Evolutionary conservation across 2,113 vertebrate genomes (phyloP).

Genomic region (Ascaphus truei): DNA sequence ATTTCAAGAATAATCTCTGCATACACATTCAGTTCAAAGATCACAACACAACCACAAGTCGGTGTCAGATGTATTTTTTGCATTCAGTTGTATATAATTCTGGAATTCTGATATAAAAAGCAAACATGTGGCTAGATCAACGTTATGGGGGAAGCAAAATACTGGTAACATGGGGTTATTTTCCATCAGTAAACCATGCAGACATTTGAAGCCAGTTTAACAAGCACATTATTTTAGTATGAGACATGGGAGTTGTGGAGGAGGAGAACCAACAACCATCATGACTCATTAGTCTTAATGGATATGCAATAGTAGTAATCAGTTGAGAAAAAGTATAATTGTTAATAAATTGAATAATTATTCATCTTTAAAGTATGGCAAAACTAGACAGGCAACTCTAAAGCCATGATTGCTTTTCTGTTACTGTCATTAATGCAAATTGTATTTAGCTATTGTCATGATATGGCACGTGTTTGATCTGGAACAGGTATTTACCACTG

Average conservation of each 20-base stretch:
- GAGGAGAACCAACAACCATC: background rate
- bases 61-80: no score
- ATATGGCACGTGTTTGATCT: no score
- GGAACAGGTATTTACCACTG: no score
- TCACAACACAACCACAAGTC: no score
- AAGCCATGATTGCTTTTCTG: no score
- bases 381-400: no score
- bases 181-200: background rate
- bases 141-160: background rate
- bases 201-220: background rate
- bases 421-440: no score
- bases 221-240: background rate
- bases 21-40: no score
- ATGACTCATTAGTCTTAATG: background rate
- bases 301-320: background rate
- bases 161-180: background rate
- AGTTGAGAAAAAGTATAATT: background rate
- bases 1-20: no score
- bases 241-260: background rate
- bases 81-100: no score
- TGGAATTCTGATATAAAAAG: background rate
- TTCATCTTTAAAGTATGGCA: no score
- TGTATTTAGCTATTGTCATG: no score
- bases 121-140: background rate
- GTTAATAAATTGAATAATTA: background rate